phyloP scores from a whole-genome alignment of 1,140 invertebrate genomes.

The Lepidurus apus region DNA sequence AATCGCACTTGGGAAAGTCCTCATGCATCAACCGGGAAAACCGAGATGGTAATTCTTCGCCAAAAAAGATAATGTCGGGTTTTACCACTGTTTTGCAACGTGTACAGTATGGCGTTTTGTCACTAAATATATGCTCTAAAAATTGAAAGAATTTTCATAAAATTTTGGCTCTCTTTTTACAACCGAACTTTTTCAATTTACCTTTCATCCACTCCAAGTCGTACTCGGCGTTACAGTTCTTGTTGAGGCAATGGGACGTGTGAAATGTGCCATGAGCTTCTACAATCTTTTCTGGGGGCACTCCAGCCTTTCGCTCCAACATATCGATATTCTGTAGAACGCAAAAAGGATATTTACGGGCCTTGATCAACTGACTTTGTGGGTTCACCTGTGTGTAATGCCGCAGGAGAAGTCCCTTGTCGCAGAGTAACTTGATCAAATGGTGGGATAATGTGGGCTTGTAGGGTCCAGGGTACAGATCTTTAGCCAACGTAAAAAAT shows the following conservation, averaged over 20 bases:
- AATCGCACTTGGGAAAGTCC: conserved; percentile 82
- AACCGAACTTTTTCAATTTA: conserved; percentile 41
- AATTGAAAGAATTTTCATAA: conserved; percentile 30
- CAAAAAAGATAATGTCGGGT: conserved; percentile 93
- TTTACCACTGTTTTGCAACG: conserved; percentile 72
- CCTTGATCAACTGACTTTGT: neutral
- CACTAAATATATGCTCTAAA: conserved; percentile 65
- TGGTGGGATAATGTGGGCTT: conserved; percentile 77
- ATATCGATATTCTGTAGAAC: conserved; percentile 66
- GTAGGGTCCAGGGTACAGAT: conserved; percentile 74
- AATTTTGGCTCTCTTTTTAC: neutral
- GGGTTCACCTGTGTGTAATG: conserved; percentile 63
- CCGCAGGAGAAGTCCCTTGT: conserved; percentile 68
- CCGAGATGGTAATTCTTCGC: conserved; percentile 72
- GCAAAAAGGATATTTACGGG: neutral
- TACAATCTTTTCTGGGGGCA: conserved; percentile 76
- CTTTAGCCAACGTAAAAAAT: conserved; percentile 78
- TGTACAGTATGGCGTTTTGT: conserved; percentile 67
- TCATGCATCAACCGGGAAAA: conserved; percentile 60
- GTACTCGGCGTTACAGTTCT: conserved; percentile 62
- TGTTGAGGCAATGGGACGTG: conserved; percentile 72
- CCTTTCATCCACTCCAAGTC: conserved; percentile 75
- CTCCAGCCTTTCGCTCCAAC: conserved; percentile 77
- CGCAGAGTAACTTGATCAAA: conserved; percentile 70
- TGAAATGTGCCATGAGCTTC: conserved; percentile 93